Evolutionary conservation across 2,113 vertebrate species (phyloP).

Genomic region (Heliornis fulica): DNA sequence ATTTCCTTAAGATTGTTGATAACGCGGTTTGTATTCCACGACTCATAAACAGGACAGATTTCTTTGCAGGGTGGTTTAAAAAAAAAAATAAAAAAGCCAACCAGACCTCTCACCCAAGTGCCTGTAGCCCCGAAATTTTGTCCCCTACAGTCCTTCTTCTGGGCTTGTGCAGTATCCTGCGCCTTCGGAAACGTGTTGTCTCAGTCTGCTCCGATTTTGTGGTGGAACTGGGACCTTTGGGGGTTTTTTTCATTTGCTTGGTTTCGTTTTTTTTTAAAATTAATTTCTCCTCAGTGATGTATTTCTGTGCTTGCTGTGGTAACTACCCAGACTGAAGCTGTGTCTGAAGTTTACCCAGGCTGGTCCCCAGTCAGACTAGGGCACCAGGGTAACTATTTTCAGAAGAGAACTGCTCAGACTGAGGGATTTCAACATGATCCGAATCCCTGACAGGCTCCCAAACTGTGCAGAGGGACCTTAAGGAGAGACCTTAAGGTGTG

Average conservation of each 20-base stretch:
- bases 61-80: constrained; percentile 21
- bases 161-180: not conserved
- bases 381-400: not conserved
- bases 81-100: not conserved
- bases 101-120: accelerated
- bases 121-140: not conserved
- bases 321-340: not conserved
- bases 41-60: constrained; percentile 60
- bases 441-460: not conserved
- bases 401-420: not conserved
- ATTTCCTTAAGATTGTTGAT: constrained; percentile 74
- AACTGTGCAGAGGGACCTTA: not conserved
- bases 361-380: not conserved
- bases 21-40: constrained; percentile 64
- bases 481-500: no score
- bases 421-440: not conserved
- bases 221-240: not conserved
- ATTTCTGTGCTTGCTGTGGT: accelerated
- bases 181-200: not conserved
- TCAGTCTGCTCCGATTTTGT: accelerated
- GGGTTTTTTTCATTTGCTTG: no score
- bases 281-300: accelerated
- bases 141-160: not conserved
- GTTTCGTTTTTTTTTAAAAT: no score
- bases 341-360: accelerated